Base-by-base conservation (phyloP, 2,888 invertebrate species). In the Yponomeuta sedellus region DNA sequence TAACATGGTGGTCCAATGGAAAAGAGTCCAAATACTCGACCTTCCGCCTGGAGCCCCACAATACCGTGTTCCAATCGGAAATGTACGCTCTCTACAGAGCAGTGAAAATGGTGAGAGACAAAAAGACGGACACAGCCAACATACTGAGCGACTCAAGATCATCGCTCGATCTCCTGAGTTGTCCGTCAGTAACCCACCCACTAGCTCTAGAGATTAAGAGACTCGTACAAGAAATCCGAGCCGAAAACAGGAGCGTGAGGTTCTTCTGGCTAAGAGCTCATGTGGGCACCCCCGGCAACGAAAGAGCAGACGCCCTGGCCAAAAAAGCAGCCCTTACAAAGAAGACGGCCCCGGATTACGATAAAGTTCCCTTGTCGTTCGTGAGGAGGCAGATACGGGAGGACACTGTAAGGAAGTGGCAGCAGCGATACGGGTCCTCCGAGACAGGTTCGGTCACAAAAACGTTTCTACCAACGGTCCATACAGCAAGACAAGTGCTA, bases 251-350 rank as follows among this genome's bases (percentile, higher is more conserved):
- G 2, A 56, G 19, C 20, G 20, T 64, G 10, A 52, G 22, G 16
- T 22, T 67, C 11, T 67, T 56, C n/a, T 67, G 65, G 67, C 20
- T 67, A n/a, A 52, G 59, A 44, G 67, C 67, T 11, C 65, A 67
- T 22, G 28, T 63, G 5, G 67, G 67, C 39, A 65, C 65, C 16
- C n/a, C 52, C 16, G 67, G 67, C 16, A 67, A 68, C n/a, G 66
- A 68, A 58, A 61, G 64, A 57, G 68, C 68, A 40, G 68, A 68
- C 40, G 59, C 65, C 20, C 65, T 68, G 28, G 68, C 68, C 10
- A 66, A 68, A 25, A 28, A 64, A 25, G 68, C 66, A 57, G 66
- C 68, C 20, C 58, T 65, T 1, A 66, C 6, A 5, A 64, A 58
- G 10, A 66, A 68, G 52, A 62, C 62, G 3, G 61, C 52, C 6